A percentile compares a stretch with the other conserved stretches of the same genome.
Conservation (phyloP, 1,140 invertebrate genomes). For the Drosophila chauvacae region DNA sequence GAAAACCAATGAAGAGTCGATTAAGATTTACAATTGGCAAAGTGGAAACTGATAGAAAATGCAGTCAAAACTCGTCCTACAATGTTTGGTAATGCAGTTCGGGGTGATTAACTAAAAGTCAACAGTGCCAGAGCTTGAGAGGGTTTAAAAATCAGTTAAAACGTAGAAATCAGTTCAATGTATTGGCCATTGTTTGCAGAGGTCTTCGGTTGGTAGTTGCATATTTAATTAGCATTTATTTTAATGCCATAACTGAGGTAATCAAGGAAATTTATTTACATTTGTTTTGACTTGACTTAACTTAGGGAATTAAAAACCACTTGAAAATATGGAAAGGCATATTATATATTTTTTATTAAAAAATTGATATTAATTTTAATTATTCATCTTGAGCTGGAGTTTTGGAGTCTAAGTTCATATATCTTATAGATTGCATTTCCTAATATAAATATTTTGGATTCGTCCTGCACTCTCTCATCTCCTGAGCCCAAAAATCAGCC, state of each 20-base stretch:
- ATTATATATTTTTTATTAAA: too few species aligned
- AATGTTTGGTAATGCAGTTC: constrained; percentile 18
- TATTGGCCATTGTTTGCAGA: not conserved
- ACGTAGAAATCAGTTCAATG: not conserved
- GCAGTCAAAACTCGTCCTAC: not conserved
- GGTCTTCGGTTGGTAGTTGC: constrained; percentile 4
- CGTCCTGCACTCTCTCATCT: constrained; percentile 24
- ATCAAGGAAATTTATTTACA: constrained; percentile 6
- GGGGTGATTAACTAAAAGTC: constrained; percentile 25
- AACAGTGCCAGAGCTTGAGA: not conserved
- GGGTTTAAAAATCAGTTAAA: constrained; percentile 22
- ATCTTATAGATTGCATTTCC: not conserved
- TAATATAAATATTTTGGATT: not conserved
- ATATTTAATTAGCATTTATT: constrained; percentile 31
- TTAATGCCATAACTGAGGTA: not conserved
- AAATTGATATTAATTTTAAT: too few species aligned
- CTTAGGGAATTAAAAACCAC: not conserved
- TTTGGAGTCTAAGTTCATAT: too few species aligned
- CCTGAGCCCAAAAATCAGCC: constrained; percentile 28
- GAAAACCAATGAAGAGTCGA: constrained; percentile 27
- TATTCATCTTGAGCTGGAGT: too few species aligned
- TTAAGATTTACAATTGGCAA: constrained; percentile 49
- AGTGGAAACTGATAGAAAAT: constrained; percentile 38
- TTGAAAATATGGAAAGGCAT: not conserved
- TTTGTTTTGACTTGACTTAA: not conserved